phyloP scores from a whole-genome alignment of 2,113 vertebrate genomes.

The Lethenteron camtschaticum region DNA sequence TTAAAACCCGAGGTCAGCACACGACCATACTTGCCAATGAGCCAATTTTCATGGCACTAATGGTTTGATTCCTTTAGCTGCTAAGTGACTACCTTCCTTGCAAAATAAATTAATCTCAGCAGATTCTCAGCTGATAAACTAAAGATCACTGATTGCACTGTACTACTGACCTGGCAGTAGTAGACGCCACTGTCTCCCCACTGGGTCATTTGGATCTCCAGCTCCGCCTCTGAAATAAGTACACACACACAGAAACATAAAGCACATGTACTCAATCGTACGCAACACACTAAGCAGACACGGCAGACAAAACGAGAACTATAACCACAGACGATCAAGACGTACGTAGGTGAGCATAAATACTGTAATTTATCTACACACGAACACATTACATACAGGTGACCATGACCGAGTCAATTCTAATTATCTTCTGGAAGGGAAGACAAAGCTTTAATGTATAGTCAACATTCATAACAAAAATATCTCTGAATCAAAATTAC shows the following conservation, averaged over 20 bases:
- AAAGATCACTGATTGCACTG: too few relatives aligned
- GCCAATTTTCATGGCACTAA: too few relatives aligned
- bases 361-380: neutral
- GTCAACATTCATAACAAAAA: neutral
- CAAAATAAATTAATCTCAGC: too few relatives aligned
- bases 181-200: constrained; percentile 97
- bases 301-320: neutral
- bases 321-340: neutral
- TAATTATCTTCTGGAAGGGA: neutral
- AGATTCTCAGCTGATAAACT: too few relatives aligned
- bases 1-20: too few relatives aligned
- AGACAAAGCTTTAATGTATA: neutral
- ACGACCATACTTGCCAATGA: too few relatives aligned
- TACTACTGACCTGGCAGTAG: constrained; percentile 44
- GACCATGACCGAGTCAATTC: neutral
- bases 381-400: neutral
- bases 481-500: too few relatives aligned
- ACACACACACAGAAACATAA: neutral
- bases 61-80: too few relatives aligned
- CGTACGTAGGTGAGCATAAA: neutral
- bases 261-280: neutral
- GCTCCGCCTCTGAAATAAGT: constrained; percentile 48
- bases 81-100: too few relatives aligned
- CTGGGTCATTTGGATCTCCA: constrained; percentile 66
- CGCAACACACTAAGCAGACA: neutral